Evolutionary conservation across 2,888 invertebrate genomes (phyloP), one percentile per base, ranked within the genome.

Genomic region (Auanema freiburgensis): DNA sequence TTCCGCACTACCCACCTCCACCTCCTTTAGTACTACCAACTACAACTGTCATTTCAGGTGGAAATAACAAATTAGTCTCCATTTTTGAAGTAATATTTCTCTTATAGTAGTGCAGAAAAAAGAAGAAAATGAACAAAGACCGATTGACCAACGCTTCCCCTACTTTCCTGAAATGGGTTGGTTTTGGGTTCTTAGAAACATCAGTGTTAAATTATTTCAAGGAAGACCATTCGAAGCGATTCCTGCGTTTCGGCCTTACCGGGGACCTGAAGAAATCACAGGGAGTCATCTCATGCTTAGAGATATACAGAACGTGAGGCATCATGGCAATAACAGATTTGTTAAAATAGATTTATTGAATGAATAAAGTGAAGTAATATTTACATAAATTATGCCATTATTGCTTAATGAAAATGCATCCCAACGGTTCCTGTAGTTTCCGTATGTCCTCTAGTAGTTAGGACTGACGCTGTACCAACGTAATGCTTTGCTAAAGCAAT

Each of bases 341-440:
- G 57, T 62, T 43, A 62, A 62, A 21, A 57, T 62, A 24, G 62
- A 62, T 50, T 18, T 62, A 49, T 52, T 57, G 49, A 62, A 62
- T 24, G 51, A 62, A 41, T 24, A 56, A 18, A 42, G 16, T 16
- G 21, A 21, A 56, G n/a, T 16, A 5, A 8, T 33, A 33, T 33
- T 33, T 33, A 33, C 33, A 33, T 8, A 33, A 8, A 33, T 33
- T 33, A 33, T 33, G 33, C 33, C 4, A 8, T 33, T 33, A 33
- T 33, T 5, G 33, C 33, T 33, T 33, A 33, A 8, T 33, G 33
- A 33, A 33, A 33, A 33, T 33, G 33, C 33, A 33, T 33, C 33
- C 33, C 33, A 33, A 8, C 8, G 33, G 33, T 33, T 8, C 33
- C 33, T 33, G 33, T 33, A 33, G 33, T 33, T 33, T 8, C 33